A percentile compares a stretch with the other conserved stretches of the same genome.
Conservation (phyloP, 2,888 invertebrate species). For the Iselma pallidipennis region DNA sequence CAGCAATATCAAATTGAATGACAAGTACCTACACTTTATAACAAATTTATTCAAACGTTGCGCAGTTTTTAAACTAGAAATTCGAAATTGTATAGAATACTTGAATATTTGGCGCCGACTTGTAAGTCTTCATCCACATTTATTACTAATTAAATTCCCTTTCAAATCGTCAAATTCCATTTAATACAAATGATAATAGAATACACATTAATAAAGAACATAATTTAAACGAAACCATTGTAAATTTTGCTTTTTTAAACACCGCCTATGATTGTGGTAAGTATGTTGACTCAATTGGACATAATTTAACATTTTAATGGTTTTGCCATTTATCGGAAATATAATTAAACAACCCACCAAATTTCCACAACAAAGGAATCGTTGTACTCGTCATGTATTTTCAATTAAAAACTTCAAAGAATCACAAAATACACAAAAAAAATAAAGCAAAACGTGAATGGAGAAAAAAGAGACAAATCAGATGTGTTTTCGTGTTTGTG, state of each 20-base stretch:
- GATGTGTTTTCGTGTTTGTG: background rate
- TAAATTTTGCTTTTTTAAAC: background rate
- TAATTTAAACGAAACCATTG: too few species aligned
- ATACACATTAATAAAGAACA: too few species aligned
- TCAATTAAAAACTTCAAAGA: conserved; percentile 25
- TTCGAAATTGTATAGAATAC: background rate
- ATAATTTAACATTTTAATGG: background rate
- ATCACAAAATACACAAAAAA: conserved; percentile 10
- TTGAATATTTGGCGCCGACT: conserved; percentile 2
- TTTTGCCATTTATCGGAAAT: background rate
- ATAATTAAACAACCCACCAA: background rate
- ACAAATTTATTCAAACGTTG: too few species aligned
- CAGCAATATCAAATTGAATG: too few species aligned
- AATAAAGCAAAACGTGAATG: conserved; percentile 12
- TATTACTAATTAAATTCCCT: too few species aligned
- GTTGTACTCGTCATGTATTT: background rate
- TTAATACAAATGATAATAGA: too few species aligned
- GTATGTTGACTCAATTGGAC: background rate
- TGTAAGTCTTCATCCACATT: background rate
- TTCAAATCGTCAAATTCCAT: too few species aligned
- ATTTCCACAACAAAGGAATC: background rate
- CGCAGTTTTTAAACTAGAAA: background rate
- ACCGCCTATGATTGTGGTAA: background rate
- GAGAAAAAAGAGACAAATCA: background rate
- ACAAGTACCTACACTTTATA: too few species aligned